Evolutionary conservation across 2,113 vertebrate species (phyloP).

Genomic region (Misgurnus anguillicaudatus): DNA sequence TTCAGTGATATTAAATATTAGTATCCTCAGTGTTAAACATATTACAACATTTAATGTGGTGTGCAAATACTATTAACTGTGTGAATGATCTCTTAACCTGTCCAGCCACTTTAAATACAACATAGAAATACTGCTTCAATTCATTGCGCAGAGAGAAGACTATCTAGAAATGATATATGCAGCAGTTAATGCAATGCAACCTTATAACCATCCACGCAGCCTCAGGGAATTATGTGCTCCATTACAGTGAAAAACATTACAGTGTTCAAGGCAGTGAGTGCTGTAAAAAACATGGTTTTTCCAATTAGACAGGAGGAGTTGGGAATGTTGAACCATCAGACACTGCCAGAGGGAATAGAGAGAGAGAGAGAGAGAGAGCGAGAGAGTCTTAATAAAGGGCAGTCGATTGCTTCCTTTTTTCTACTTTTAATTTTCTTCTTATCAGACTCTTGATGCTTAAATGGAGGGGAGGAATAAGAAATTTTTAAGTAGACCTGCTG

Average conservation of each 20-base stretch:
- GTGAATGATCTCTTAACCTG: slow-evolving; percentile 14
- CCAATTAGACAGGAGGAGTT: not conserved
- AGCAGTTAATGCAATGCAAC: too few species aligned
- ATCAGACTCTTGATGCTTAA: slow-evolving; percentile 41
- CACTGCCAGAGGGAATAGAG: slow-evolving; percentile 37
- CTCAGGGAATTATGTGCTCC: slow-evolving; percentile 2
- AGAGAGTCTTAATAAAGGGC: slow-evolving; percentile 43
- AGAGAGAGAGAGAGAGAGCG: not conserved
- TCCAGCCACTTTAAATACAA: not conserved
- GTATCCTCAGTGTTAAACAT: not conserved
- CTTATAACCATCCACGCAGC: not conserved
- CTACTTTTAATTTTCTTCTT: slow-evolving; percentile 33
- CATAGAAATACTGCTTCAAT: not conserved
- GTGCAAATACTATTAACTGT: not conserved
- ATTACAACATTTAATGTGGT: not conserved
- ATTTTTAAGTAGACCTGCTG: slow-evolving; percentile 39
- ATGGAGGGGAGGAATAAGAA: slow-evolving; percentile 4
- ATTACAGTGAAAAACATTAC: not conserved
- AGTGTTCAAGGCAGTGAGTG: not conserved
- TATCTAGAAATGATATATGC: not conserved
- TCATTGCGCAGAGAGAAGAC: not conserved
- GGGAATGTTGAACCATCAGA: slow-evolving; percentile 16
- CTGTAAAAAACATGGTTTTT: slow-evolving; percentile 13
- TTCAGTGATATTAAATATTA: not conserved
- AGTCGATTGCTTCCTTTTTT: slow-evolving; percentile 11